Evolutionary conservation across 1,140 invertebrate genomes (phyloP).

Genomic region (Drosophila baimaii): DNA sequence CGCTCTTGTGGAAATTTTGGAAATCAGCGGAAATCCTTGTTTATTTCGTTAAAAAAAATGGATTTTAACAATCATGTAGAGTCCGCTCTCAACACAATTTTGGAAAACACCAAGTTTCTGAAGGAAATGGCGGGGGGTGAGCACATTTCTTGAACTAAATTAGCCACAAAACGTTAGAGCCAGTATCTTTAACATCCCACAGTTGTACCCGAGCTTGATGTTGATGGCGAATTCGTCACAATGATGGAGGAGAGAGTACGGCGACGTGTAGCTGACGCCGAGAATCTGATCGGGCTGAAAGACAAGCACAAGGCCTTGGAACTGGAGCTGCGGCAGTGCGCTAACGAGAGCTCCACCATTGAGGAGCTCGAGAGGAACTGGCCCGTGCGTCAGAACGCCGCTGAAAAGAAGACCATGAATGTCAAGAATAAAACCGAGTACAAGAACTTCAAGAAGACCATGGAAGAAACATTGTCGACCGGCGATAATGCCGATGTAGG

Average conservation of each 20-base stretch:
- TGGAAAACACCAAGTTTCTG: constrained; percentile 17
- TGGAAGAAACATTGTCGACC: not conserved
- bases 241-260: constrained; percentile 11
- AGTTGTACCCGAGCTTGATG: constrained; percentile 7
- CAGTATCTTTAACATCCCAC: not conserved
- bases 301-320: constrained; percentile 22
- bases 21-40: not conserved
- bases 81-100: not conserved
- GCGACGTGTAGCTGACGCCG: constrained; percentile 15
- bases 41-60: not conserved
- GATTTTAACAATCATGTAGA: constrained; percentile 17
- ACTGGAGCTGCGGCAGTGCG: constrained; percentile 1
- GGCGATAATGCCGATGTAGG: too few relatives aligned
- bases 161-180: not conserved
- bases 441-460: constrained; percentile 26
- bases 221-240: not conserved
- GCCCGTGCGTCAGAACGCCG: not conserved
- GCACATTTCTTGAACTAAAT: not conserved
- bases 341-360: constrained; percentile 16
- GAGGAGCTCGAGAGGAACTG: constrained; percentile 27
- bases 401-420: constrained; percentile 15
- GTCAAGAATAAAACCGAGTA: constrained; percentile 34
- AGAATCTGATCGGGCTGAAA: constrained; percentile 29
- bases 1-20: not conserved
- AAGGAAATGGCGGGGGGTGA: constrained; percentile 18